Conservation (phyloP, 2,113 vertebrate species). For the Bufo bufo region DNA sequence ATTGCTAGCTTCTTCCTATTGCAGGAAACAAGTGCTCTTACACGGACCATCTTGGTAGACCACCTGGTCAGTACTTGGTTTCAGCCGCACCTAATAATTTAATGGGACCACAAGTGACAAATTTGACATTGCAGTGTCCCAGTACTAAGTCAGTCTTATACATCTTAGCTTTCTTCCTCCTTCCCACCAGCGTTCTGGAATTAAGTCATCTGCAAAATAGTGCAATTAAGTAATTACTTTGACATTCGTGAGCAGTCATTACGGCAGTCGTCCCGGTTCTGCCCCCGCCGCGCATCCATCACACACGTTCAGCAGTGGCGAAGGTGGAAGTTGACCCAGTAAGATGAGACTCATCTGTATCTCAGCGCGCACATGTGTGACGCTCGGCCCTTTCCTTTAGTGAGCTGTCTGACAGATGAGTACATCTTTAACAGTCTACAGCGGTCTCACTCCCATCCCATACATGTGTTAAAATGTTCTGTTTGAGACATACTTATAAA, state of each 20-base stretch:
- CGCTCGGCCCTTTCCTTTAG: constrained; percentile 33
- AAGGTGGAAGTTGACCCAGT: constrained; percentile 41
- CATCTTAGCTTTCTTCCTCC: neutral
- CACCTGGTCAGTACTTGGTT: neutral
- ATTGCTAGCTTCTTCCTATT: too few species aligned
- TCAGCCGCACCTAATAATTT: neutral
- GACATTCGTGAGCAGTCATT: neutral
- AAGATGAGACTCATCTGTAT: constrained; percentile 5
- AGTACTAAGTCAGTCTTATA: neutral
- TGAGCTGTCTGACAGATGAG: constrained; percentile 51
- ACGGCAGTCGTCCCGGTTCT: neutral
- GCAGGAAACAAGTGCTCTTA: too few species aligned
- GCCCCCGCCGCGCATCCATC: neutral
- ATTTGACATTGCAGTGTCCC: too few species aligned
- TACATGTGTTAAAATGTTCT: constrained; percentile 56
- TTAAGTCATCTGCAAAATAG: neutral
- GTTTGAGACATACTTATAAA: constrained; percentile 51
- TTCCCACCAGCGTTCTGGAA: neutral
- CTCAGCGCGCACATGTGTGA: constrained; percentile 38
- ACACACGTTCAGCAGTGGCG: constrained; percentile 2
- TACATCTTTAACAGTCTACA: constrained; percentile 48
- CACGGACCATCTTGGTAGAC: neutral
- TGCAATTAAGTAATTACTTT: constrained; percentile 33
- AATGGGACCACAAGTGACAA: neutral
- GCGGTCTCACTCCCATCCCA: constrained; percentile 14